Evolutionary conservation across 2,113 vertebrate genomes (phyloP).

Genomic region (Syrrhaptes paradoxus): DNA sequence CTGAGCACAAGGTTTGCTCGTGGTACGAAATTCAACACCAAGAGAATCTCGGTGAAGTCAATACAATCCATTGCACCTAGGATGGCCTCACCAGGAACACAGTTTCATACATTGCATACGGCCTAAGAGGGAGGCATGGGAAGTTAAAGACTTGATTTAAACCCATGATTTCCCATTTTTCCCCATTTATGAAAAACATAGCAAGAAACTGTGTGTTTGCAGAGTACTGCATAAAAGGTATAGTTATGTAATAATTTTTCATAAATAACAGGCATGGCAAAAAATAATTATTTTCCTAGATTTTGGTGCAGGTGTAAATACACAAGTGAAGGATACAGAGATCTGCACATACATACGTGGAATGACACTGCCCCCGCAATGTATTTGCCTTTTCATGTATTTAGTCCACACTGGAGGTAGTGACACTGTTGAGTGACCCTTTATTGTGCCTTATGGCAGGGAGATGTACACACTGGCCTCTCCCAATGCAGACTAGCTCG

Average conservation of each 20-base stretch:
- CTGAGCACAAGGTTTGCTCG: neutral
- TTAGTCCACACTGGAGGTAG: accelerated
- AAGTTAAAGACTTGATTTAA: neutral
- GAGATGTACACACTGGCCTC: neutral
- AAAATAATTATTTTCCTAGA: neutral
- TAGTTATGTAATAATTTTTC: neutral
- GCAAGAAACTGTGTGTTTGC: neutral
- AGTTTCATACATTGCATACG: accelerated
- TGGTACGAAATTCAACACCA: neutral
- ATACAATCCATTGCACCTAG: neutral
- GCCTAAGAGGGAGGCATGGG: accelerated
- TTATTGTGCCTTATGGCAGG: neutral
- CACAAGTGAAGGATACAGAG: accelerated
- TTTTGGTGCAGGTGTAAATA: neutral
- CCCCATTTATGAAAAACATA: neutral
- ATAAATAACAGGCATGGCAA: neutral
- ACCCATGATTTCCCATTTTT: neutral
- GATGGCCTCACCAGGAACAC: neutral
- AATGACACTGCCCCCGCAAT: neutral
- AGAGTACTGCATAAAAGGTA: neutral
- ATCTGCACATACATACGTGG: accelerated
- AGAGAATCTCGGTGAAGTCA: neutral
- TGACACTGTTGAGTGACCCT: neutral
- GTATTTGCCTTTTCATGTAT: neutral
- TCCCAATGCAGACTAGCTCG: neutral